Percentiles rank a stretch among this genome's conserved stretches.
Conservation (phyloP, 2,113 vertebrate species). For the Chionomys nivalis region DNA sequence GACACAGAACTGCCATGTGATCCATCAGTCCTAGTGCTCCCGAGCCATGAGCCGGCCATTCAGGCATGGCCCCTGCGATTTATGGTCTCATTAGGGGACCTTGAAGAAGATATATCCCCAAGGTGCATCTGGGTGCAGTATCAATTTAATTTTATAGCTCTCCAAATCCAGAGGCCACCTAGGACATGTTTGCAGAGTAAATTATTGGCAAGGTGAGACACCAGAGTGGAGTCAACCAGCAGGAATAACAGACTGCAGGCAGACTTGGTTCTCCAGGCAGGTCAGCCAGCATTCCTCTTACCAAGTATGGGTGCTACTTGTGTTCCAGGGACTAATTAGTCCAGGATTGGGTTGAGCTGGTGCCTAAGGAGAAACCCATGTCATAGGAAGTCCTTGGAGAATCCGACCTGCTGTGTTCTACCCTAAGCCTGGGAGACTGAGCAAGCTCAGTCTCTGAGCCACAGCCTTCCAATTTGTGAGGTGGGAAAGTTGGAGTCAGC, state of each 20-base stretch:
- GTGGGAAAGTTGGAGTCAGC: background rate
- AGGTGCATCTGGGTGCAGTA: background rate
- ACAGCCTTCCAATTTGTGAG: background rate
- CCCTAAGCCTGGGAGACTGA: background rate
- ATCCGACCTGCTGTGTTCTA: background rate
- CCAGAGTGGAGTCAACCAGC: background rate
- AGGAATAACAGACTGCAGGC: background rate
- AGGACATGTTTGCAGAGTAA: background rate
- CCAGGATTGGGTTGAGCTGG: rapidly evolving
- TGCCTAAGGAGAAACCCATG: background rate
- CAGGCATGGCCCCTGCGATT: background rate
- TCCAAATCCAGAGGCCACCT: background rate
- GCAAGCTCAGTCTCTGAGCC: background rate
- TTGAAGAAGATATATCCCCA: slow-evolving; percentile 23
- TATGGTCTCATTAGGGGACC: background rate
- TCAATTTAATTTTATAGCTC: slow-evolving; percentile 40
- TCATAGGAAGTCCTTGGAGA: background rate
- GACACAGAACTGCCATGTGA: background rate
- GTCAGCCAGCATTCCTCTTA: rapidly evolving
- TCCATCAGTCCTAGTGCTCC: slow-evolving; percentile 5
- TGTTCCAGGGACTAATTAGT: rapidly evolving
- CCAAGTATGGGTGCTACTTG: background rate
- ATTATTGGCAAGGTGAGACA: background rate
- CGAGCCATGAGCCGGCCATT: rapidly evolving
- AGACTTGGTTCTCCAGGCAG: background rate